Evolutionary conservation across 2,888 invertebrate genomes (phyloP).

Genomic region (Hyalella azteca): DNA sequence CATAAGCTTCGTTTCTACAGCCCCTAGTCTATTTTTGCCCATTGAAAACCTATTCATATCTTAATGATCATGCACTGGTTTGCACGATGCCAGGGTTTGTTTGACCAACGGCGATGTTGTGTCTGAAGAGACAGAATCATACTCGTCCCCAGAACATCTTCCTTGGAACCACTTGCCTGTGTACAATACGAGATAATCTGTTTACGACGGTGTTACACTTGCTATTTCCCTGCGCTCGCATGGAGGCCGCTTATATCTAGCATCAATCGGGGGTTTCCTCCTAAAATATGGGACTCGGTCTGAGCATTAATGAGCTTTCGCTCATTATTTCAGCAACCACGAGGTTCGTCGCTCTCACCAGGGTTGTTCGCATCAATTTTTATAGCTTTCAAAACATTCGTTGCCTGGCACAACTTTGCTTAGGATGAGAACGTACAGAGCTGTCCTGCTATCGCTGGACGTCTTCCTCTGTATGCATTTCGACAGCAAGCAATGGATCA

Average conservation of each 20-base stretch:
- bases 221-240: neutral
- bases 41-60: no score
- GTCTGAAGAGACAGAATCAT: no score
- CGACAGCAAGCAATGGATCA: no score
- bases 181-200: constrained; percentile 19
- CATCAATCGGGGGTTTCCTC: neutral
- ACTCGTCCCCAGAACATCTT: no score
- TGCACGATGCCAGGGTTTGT: no score
- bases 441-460: no score
- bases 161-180: neutral
- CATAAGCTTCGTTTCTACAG: no score
- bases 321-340: constrained; percentile 12
- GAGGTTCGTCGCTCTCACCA: neutral
- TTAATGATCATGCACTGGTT: no score
- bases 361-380: constrained; percentile 9
- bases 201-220: constrained; percentile 13
- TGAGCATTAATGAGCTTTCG: constrained; percentile 11
- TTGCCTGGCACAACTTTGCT: neutral
- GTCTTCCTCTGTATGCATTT: no score
- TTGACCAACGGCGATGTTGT: no score
- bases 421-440: no score
- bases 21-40: no score
- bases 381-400: neutral
- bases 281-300: neutral
- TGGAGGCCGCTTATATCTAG: neutral